Conservation (phyloP, 1,140 invertebrate genomes). For the Phymastichus coffea region DNA sequence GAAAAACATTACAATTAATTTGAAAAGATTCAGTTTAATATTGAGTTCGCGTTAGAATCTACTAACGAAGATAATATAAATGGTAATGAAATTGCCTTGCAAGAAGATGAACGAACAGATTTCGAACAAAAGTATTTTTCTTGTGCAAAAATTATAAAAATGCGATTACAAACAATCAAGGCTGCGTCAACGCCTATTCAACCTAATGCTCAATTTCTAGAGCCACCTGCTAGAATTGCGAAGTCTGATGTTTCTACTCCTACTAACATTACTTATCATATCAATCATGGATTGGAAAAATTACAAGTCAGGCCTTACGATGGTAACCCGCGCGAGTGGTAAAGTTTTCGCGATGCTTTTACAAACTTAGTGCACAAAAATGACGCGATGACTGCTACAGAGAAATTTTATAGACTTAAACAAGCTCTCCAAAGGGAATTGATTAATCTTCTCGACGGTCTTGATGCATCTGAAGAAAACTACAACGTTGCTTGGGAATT, state of each 20-base stretch:
- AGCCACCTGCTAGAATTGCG: not conserved
- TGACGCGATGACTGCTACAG: no score
- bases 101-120: not conserved
- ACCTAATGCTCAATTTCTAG: not conserved
- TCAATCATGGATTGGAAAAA: no score
- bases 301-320: not conserved
- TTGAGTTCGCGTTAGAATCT: not conserved
- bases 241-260: not conserved
- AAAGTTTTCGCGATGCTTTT: not conserved
- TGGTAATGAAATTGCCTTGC: not conserved
- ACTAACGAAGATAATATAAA: not conserved
- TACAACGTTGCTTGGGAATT: slow-evolving; percentile 24
- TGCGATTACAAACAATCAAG: not conserved
- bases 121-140: not conserved
- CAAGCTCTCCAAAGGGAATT: not conserved
- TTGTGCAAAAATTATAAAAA: not conserved
- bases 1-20: not conserved
- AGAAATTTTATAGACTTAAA: not conserved
- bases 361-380: not conserved
- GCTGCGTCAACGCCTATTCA: no score
- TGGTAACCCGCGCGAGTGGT: not conserved
- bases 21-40: not conserved
- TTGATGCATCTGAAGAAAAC: slow-evolving; percentile 21
- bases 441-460: not conserved
- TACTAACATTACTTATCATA: not conserved